Conservation (phyloP, 2,888 invertebrate genomes). For the Calliopum simillimum region DNA sequence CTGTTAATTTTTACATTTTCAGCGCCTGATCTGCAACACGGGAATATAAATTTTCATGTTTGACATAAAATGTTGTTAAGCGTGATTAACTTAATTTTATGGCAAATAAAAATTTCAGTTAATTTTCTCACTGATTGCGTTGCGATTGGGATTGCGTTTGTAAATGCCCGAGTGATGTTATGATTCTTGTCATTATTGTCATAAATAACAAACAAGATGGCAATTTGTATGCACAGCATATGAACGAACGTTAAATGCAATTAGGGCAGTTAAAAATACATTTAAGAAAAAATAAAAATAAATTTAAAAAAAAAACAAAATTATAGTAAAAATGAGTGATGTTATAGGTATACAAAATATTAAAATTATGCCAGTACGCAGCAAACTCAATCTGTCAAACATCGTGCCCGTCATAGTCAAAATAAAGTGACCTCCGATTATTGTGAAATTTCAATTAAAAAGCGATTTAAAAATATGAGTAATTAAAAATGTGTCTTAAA, state of each 20-base stretch:
- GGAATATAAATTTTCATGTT: conserved; percentile 30
- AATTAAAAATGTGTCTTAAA: conserved; percentile 1
- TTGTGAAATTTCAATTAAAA: neutral
- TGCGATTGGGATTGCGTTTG: conserved; percentile 29
- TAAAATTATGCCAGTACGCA: too few relatives aligned
- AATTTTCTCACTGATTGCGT: conserved; percentile 57
- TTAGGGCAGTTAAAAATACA: conserved; percentile 48
- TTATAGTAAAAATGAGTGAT: neutral
- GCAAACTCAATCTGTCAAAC: too few relatives aligned
- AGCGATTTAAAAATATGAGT: too few relatives aligned
- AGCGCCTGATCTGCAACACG: neutral
- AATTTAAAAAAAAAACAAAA: conserved; percentile 20
- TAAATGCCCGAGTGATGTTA: neutral
- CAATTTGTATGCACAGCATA: conserved; percentile 16
- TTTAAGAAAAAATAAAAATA: conserved; percentile 41
- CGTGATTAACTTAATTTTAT: conserved; percentile 50
- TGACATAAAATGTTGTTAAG: conserved; percentile 41
- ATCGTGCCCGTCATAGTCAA: too few relatives aligned
- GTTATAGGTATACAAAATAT: too few relatives aligned
- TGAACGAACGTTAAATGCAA: conserved; percentile 6
- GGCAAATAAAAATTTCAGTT: conserved; percentile 46
- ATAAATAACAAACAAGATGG: conserved; percentile 13
- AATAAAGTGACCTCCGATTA: too few relatives aligned
- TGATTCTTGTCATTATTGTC: conserved; percentile 8
- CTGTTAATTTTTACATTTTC: too few relatives aligned